These are phyloP conservation scores for Eubucco bourcierii DNA, from an alignment of 2,113 vertebrate species.

Conservation along the genomic window DNA sequence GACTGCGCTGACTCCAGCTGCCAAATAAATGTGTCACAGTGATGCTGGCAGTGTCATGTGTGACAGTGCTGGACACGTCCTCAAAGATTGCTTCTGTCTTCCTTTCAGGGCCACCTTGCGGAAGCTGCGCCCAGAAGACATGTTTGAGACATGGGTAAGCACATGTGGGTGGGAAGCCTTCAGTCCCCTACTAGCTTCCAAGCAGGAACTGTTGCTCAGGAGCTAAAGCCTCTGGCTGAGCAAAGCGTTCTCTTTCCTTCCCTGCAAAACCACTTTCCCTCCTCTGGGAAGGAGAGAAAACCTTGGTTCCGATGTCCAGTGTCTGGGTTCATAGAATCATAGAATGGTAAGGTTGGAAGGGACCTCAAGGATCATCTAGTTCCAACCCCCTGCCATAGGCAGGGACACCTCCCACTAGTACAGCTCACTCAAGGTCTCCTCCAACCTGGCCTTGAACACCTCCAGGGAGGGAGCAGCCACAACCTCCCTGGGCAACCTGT, in stretches of 20 bases:
- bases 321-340: background rate
- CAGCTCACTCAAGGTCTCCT: no score
- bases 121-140: slow-evolving; percentile 92
- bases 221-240: background rate
- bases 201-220: background rate
- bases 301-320: background rate
- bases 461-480: no score
- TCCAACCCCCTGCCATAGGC: no score
- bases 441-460: no score
- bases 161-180: accelerated
- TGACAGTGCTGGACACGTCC: background rate
- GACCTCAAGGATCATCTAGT: no score
- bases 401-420: no score
- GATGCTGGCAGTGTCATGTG: accelerated
- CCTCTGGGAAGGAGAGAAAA: background rate
- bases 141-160: slow-evolving; percentile 98
- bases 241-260: background rate
- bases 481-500: no score
- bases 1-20: accelerated
- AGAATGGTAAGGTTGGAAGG: no score
- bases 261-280: background rate
- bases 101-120: slow-evolving; percentile 88
- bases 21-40: accelerated
- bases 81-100: background rate
- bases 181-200: background rate